Conservation (phyloP, 2,797 vertebrate species). For the Tangara arthus region DNA sequence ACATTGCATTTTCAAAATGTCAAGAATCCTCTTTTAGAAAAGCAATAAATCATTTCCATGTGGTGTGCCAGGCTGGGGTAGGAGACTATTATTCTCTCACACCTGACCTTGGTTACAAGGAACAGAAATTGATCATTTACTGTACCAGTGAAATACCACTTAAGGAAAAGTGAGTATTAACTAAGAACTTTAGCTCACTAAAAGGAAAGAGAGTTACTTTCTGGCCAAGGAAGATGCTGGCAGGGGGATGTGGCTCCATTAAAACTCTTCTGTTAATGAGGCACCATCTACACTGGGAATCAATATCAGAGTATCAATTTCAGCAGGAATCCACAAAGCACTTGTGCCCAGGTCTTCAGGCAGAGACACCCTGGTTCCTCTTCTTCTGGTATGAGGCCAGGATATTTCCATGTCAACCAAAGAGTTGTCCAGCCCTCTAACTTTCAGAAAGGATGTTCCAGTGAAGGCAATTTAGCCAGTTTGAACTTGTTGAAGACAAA, state of each 20-base stretch:
- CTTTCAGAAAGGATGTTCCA: background rate
- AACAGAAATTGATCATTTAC: conserved; percentile 67
- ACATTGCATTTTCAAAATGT: conserved; percentile 76
- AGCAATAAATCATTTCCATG: conserved; percentile 77
- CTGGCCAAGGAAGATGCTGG: background rate
- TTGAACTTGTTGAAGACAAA: background rate
- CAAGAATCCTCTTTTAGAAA: conserved; percentile 72
- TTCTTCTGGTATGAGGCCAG: background rate
- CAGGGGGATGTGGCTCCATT: background rate
- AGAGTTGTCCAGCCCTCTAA: background rate
- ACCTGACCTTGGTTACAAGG: conserved; percentile 70
- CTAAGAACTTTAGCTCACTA: background rate
- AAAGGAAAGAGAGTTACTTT: background rate
- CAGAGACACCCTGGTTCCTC: background rate
- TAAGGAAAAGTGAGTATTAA: conserved; percentile 29
- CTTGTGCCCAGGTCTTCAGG: background rate
- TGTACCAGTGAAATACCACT: conserved; percentile 12
- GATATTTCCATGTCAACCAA: background rate
- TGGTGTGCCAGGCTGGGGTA: conserved; percentile 14
- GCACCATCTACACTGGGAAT: background rate
- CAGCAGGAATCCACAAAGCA: background rate
- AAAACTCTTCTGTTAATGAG: background rate
- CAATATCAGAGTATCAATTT: background rate
- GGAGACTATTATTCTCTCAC: conserved; percentile 60
- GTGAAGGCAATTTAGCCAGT: background rate